Evolutionary conservation across 2,797 vertebrate genomes (phyloP).

Genomic region (Malacoraja senta): DNA sequence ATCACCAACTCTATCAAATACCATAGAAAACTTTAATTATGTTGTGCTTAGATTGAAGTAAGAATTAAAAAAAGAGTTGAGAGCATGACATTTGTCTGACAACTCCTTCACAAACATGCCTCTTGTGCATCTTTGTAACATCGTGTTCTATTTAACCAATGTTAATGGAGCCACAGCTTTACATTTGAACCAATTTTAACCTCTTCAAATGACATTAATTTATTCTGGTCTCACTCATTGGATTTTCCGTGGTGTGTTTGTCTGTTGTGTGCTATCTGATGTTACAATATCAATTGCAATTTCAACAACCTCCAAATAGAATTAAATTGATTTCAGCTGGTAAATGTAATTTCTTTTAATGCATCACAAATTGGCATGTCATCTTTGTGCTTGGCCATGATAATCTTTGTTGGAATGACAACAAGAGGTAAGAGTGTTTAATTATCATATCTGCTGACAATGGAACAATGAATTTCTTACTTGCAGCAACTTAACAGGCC

Average conservation of each 20-base stretch:
- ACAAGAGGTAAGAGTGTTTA: neutral
- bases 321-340: neutral
- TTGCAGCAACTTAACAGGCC: too few relatives aligned
- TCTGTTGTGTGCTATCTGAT: neutral
- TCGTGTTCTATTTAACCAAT: neutral
- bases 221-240: neutral
- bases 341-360: too few relatives aligned
- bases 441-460: neutral
- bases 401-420: neutral
- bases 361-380: too few relatives aligned
- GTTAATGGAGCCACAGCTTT: neutral
- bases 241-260: neutral
- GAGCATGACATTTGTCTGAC: neutral
- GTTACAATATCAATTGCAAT: neutral
- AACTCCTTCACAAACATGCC: neutral
- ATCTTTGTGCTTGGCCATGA: too few relatives aligned
- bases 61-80: neutral
- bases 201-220: neutral
- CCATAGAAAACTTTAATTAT: neutral
- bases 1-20: neutral
- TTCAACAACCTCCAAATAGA: neutral
- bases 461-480: too few relatives aligned
- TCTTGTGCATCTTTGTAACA: neutral
- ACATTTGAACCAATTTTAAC: neutral
- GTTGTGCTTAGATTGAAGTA: neutral